Evolutionary conservation across 2,888 invertebrate genomes (phyloP).

Genomic region (Eristalinus sepulchralis): DNA sequence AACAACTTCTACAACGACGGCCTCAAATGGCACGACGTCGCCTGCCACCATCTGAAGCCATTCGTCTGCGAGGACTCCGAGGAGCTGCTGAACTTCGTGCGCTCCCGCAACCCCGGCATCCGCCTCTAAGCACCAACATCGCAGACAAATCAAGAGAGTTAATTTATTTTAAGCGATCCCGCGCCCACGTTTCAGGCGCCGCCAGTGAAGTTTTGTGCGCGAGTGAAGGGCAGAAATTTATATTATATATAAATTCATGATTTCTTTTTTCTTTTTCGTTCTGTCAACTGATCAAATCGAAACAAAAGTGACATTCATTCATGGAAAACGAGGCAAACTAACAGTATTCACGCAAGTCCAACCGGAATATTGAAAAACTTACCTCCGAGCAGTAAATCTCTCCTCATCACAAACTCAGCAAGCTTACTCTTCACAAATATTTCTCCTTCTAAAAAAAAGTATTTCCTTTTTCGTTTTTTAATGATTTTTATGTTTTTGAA

Average conservation of each 20-base stretch:
- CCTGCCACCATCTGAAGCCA: conserved; percentile 92
- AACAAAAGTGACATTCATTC: conserved; percentile 12
- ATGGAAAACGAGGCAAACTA: conserved; percentile 21
- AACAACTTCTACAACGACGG: conserved; percentile 96
- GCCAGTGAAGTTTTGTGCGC: conserved; percentile 40
- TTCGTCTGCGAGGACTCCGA: conserved; percentile 96
- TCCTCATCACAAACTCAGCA: conserved; percentile 18
- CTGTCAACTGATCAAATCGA: conserved; percentile 31
- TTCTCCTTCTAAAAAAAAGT: conserved; percentile 48
- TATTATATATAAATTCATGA: conserved; percentile 70
- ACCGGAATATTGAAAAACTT: background rate
- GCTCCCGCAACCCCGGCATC: conserved; percentile 92
- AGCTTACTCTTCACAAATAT: conserved; percentile 35
- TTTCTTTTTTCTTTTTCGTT: conserved; percentile 33
- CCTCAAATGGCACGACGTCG: conserved; percentile 93
- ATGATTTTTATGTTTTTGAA: conserved; percentile 38
- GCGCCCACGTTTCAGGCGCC: background rate
- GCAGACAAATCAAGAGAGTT: conserved; percentile 22
- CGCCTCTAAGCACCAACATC: conserved; percentile 84
- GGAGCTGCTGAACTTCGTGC: conserved; percentile 93
- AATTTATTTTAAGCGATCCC: conserved; percentile 56
- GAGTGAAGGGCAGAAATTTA: conserved; percentile 50
- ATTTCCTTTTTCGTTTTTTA: conserved; percentile 56
- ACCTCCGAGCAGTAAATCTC: background rate
- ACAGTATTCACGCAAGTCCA: conserved; percentile 50